Base-by-base conservation (phyloP, 2,797 vertebrate genomes). In the Lindbergichthys nudifrons region DNA sequence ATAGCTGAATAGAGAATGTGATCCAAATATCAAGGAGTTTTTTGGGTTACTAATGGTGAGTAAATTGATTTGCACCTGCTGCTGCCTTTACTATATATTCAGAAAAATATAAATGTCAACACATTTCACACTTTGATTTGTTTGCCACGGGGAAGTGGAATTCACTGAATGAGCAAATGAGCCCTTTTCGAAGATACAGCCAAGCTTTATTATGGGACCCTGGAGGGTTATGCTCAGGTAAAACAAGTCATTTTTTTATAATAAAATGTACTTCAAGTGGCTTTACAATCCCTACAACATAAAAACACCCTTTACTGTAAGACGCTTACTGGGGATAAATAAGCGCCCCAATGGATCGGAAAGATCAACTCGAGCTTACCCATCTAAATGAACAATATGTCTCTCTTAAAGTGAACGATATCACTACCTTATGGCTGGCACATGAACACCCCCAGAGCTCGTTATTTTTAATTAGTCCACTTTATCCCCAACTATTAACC, bases 401-500 rank as follows among this genome's bases (percentile, higher is more conserved):
- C 53, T 23, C 50, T 54, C 9, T 65, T 23, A 23, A 73, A 57
- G 42, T 48, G 42, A 30, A 42, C 56, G n/a, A 46, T 60, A 12
- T 9, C 10, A 21, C 43, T 2, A 62, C 6, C 23, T 63, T 70
- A 45, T 61, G 60, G 9, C 21, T 61, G 50, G 12, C 47, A 59
- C 53, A 30, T 51, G 42, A 43, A 58, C 30, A 59, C 39, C 36
- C 36, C 48, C 65, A 50, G 6, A 54, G 30, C 62, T 87, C 72
- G 32, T 85, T 80, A 54, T 80, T 85, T 83, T 86, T 84, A 80
- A 84, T 87, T 75, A 75, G 63, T 53, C 51, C 61, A 73, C 59
- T 54, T 68, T 77, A 45, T 82, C 46, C 60, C 77, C 77, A 82
- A 74, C 58, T 9, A 36, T 36, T 36, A 36, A 75, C 43, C 41